Percentiles rank a stretch among this genome's conserved stretches.
These are phyloP conservation scores for Philonicus albiceps DNA, from an alignment of 2,888 invertebrate species.

Conservation along the genomic window DNA sequence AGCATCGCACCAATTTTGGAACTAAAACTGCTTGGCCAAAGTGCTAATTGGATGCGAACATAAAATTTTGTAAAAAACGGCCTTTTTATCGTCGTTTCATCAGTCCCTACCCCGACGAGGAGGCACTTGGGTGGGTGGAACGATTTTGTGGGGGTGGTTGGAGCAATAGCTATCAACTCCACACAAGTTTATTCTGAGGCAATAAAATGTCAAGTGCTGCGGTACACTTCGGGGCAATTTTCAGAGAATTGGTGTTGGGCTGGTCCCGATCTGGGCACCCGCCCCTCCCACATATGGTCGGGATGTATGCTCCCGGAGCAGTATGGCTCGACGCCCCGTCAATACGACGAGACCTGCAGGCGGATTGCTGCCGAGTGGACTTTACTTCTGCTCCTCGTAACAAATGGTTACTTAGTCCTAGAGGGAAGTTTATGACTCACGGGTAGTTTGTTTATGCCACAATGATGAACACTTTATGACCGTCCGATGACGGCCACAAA, in stretches of 20 bases:
- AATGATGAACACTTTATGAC: constrained; percentile 2
- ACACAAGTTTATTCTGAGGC: neutral
- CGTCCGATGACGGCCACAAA: neutral
- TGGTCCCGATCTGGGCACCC: neutral
- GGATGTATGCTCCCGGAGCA: neutral
- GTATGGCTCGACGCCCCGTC: neutral
- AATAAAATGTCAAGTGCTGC: constrained; percentile 2
- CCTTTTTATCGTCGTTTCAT: neutral
- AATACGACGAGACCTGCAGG: neutral
- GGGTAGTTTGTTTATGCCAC: neutral
- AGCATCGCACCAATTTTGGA: neutral
- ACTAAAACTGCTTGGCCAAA: neutral
- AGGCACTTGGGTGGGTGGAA: neutral
- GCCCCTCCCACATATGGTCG: neutral
- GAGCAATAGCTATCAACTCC: neutral
- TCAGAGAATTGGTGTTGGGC: neutral
- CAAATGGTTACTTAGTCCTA: constrained; percentile 11
- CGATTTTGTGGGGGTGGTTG: neutral
- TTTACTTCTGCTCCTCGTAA: neutral
- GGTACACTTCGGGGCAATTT: neutral
- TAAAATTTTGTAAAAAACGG: neutral
- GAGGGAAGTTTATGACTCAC: neutral
- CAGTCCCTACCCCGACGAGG: neutral
- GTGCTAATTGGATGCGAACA: neutral
- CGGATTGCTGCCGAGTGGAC: neutral